A percentile compares a stretch with the other conserved stretches of the same genome.
Evolutionary conservation across 2,888 invertebrate genomes (phyloP).

Genomic region (Drosophila infuscata): DNA sequence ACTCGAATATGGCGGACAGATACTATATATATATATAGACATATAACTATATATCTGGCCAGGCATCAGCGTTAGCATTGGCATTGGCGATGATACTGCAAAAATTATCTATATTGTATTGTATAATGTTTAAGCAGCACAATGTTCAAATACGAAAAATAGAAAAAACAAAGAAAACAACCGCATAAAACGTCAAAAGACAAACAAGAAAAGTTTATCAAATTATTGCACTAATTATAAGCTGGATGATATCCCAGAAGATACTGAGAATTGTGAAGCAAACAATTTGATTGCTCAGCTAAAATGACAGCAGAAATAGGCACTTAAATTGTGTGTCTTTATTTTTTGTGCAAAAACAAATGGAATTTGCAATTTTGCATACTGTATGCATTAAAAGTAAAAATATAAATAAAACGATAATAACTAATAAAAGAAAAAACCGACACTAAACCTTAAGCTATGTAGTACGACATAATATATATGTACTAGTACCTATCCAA

Average conservation of each 20-base stretch:
- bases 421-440: conserved; percentile 35
- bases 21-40: conserved; percentile 3
- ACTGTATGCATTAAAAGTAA: conserved; percentile 66
- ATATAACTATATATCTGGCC: conserved; percentile 21
- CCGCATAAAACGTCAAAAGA: conserved; percentile 21
- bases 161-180: conserved; percentile 22
- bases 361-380: conserved; percentile 65
- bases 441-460: conserved; percentile 57
- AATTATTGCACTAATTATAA: conserved; percentile 63
- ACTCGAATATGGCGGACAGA: conserved; percentile 64
- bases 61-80: conserved; percentile 42
- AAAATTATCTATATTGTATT: conserved; percentile 43
- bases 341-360: conserved; percentile 46
- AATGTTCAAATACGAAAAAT: conserved; percentile 51
- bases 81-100: conserved; percentile 54
- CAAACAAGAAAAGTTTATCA: conserved; percentile 57
- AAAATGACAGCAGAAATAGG: conserved; percentile 26
- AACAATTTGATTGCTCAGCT: conserved; percentile 43
- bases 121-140: conserved; percentile 47
- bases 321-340: conserved; percentile 53
- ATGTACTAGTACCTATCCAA: conserved; percentile 63
- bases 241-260: conserved; percentile 43
- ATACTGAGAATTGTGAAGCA: conserved; percentile 47
- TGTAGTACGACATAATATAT: conserved; percentile 48
- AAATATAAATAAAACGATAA: conserved; percentile 48